A percentile compares a stretch with the other conserved stretches of the same genome.
These are phyloP conservation scores for Porphyrio hochstetteri DNA, from an alignment of 2,113 vertebrate genomes.

Conservation along the genomic window DNA sequence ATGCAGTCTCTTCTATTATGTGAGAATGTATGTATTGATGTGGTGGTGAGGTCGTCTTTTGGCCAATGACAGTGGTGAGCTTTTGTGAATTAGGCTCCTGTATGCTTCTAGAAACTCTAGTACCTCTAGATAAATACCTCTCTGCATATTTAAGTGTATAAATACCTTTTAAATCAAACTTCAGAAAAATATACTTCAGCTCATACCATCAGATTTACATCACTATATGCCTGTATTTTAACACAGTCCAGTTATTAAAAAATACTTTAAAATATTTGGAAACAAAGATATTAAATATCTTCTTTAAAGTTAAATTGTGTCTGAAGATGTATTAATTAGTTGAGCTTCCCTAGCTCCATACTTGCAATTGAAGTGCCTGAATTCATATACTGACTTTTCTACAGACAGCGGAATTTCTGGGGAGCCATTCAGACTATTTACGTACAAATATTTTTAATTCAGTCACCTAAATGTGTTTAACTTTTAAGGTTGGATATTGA, in stretches of 20 bases:
- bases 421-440: neutral
- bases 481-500: neutral
- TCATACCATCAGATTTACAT: neutral
- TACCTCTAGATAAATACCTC: neutral
- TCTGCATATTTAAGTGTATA: neutral
- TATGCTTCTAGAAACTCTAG: neutral
- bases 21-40: neutral
- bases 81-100: neutral
- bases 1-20: neutral
- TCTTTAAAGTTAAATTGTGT: neutral
- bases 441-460: neutral
- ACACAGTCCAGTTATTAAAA: neutral
- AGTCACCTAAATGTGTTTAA: neutral
- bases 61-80: neutral
- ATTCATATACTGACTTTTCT: neutral
- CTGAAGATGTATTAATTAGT: neutral
- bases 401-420: neutral
- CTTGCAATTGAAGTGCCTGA: neutral
- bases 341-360: neutral
- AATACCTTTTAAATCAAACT: neutral
- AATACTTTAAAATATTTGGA: neutral
- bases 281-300: neutral
- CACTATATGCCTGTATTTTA: neutral
- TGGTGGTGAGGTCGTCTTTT: neutral
- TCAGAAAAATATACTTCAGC: neutral